Base-by-base conservation (phyloP, 1,140 invertebrate genomes). In the Drosophila kikkawai region DNA sequence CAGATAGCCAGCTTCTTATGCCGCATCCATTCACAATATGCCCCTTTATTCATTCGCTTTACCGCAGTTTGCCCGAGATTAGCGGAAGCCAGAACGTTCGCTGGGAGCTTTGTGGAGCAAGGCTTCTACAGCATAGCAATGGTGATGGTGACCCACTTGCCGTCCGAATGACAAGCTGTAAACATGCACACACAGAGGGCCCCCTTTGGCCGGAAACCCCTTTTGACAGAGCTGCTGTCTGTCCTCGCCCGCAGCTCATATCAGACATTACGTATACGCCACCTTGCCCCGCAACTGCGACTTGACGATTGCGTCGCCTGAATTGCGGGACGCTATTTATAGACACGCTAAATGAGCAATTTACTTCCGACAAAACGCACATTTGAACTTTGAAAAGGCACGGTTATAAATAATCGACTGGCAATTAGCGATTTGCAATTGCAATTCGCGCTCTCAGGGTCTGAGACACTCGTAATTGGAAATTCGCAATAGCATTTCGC, bases 321-420 rank as follows among this genome's bases (percentile, higher is more conserved):
- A 69, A 39, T 47, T n/a, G 50, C 64, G 51, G 48, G 47, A 22
- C 13, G 26, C 77, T 90, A 90, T 88, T 84, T 84, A 79, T 88
- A 79, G 81, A 68, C 42, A 36, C 64, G 45, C 73, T 75, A 66
- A 85, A 69, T 78, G 80, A 67, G 68, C 69, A 80, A 87, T 84
- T 77, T 69, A 79, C 80, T 88, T 88, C 85, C 84, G 85, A 66
- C 78, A 59, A 75, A 84, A 83, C 78, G 85, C 84, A 90, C 75
- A 80, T 66, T 88, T 90, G 74, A 88, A 88, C 84, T 90, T 84
- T 90, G 55, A 41, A 77, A 69, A 78, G 48, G 50, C 71, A 59
- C 65, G 58, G 58, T 50, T 87, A 87, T 80, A 82, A 80, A 80
- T 88, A 87, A 75, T 87, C 65, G 65, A 29, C 15, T 47, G 59